These are phyloP conservation scores for Mirza zaza DNA, from an alignment of 2,113 vertebrate species.

Conservation along the genomic window DNA sequence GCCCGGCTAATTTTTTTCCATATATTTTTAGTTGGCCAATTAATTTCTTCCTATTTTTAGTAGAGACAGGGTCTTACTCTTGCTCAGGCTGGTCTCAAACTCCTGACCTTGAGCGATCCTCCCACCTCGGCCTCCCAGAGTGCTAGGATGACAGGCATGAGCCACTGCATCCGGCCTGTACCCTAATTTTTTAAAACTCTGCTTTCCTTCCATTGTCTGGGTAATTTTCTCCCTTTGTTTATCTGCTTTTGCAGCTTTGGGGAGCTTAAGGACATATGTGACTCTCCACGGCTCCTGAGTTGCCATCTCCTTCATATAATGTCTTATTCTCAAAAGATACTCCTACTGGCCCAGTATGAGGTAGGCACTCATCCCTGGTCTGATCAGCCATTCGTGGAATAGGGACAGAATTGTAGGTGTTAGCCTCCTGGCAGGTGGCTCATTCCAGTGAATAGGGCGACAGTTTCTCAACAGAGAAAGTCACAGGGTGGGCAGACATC, in stretches of 20 bases:
- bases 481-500: neutral
- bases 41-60: too few species aligned
- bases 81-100: too few species aligned
- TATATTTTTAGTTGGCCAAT: too few species aligned
- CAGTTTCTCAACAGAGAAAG: neutral
- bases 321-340: neutral
- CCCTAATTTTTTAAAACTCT: neutral
- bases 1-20: too few species aligned
- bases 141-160: too few species aligned
- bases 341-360: too few species aligned
- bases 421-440: neutral
- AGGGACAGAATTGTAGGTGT: too few species aligned
- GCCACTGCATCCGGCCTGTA: too few species aligned
- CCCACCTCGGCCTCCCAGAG: too few species aligned
- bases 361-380: neutral
- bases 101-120: too few species aligned
- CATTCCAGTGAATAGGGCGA: neutral
- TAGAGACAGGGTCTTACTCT: too few species aligned
- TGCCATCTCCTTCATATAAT: neutral
- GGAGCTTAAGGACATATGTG: neutral
- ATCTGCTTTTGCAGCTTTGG: neutral
- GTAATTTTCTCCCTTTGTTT: neutral
- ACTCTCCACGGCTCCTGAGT: too few species aligned
- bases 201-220: neutral
- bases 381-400: neutral